phyloP scores from a whole-genome alignment of 1,140 invertebrate species.

The Drosophila mojavensis region DNA sequence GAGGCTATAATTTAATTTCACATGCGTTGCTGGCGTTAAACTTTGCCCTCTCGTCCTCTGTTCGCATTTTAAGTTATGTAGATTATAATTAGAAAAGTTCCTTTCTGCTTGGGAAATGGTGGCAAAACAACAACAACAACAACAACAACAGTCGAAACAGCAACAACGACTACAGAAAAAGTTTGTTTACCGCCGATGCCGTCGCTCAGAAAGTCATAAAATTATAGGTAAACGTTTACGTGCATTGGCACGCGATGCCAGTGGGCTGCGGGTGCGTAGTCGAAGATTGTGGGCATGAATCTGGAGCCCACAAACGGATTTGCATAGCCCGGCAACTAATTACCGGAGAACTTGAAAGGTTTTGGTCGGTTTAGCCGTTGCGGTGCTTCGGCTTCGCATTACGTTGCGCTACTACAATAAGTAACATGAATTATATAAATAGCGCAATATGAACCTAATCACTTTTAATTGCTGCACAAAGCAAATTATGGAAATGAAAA shows the following conservation, averaged over 20 bases:
- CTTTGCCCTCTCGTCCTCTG: slow-evolving; percentile 57
- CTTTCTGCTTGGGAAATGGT: slow-evolving; percentile 10
- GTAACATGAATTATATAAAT: slow-evolving; percentile 60
- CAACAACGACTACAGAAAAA: slow-evolving; percentile 11
- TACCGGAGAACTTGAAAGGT: slow-evolving; percentile 71
- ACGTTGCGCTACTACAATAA: slow-evolving; percentile 22
- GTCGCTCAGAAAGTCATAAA: slow-evolving; percentile 74
- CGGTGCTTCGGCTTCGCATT: slow-evolving; percentile 38
- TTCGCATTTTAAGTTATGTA: slow-evolving; percentile 81
- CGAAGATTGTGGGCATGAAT: not conserved
- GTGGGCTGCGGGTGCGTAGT: not conserved
- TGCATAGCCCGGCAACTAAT: slow-evolving; percentile 72
- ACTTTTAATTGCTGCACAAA: slow-evolving; percentile 73
- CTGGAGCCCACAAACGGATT: slow-evolving; percentile 34
- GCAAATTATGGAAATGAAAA: slow-evolving; percentile 63
- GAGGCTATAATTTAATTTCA: slow-evolving; percentile 73
- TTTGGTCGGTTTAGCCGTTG: slow-evolving; percentile 38
- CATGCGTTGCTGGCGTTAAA: slow-evolving; percentile 63
- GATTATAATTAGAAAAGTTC: slow-evolving; percentile 82
- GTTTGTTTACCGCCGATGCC: slow-evolving; percentile 30
- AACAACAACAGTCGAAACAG: slow-evolving; percentile 15
- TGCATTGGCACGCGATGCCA: slow-evolving; percentile 57
- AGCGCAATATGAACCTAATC: slow-evolving; percentile 76
- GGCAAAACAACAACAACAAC: slow-evolving; percentile 56
- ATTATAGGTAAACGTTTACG: slow-evolving; percentile 82